Conservation (phyloP, 2,797 vertebrate genomes). For the Rallus crepitans region DNA sequence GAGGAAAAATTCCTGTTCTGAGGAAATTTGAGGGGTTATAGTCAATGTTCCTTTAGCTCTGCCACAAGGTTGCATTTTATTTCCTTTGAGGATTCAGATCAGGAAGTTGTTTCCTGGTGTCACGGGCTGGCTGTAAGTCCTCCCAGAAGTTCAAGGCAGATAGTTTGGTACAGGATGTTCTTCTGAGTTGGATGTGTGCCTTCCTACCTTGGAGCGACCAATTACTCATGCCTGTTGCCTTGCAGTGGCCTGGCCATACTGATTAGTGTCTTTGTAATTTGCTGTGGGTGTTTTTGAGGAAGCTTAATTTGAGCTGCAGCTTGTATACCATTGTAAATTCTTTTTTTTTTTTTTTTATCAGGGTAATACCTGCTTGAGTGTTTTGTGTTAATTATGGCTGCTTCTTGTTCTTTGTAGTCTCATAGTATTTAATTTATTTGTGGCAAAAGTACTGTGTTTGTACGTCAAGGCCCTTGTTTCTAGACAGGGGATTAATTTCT, state of each 20-base stretch:
- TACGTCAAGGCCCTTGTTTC: not conserved
- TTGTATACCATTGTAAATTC: not conserved
- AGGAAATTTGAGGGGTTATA: not conserved
- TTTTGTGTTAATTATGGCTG: not conserved
- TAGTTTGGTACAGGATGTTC: conserved; percentile 66
- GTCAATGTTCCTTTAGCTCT: not conserved
- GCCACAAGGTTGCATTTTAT: not conserved
- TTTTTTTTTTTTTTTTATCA: not conserved
- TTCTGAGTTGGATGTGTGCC: conserved; percentile 50
- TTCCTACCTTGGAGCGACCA: conserved; percentile 47
- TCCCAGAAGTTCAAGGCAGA: not conserved
- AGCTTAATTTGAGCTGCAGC: not conserved
- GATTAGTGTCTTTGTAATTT: conserved; percentile 29
- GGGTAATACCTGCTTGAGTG: not conserved
- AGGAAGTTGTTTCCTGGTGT: conserved; percentile 36
- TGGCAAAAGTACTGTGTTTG: not conserved
- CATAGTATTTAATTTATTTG: not conserved
- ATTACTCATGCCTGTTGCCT: conserved; percentile 59
- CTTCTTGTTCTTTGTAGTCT: not conserved
- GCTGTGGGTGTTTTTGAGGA: not conserved
- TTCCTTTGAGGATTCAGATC: conserved; percentile 30
- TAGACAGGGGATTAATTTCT: not conserved
- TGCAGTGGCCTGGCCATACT: conserved; percentile 23
- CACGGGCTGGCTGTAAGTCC: not conserved
- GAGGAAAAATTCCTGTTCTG: not conserved